A percentile compares a stretch with the other conserved stretches of the same genome.
phyloP scores from a whole-genome alignment of 2,888 invertebrate genomes.

The Deilephila porcellus region DNA sequence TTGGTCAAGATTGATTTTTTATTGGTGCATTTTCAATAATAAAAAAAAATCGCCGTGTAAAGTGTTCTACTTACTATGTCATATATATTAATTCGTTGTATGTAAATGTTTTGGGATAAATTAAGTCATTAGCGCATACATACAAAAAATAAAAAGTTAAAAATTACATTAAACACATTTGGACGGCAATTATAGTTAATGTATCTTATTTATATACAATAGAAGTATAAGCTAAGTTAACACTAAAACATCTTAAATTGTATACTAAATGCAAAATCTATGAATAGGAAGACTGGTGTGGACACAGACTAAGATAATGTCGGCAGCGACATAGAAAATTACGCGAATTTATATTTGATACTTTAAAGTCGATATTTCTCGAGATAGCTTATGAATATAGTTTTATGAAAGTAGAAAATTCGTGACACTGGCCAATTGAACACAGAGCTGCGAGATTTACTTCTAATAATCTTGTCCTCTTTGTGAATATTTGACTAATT shows the following conservation, averaged over 20 bases:
- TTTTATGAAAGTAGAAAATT: too few relatives aligned
- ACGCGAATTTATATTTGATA: neutral
- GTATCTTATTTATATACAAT: slow-evolving; percentile 42
- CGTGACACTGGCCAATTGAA: too few relatives aligned
- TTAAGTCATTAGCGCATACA: slow-evolving; percentile 31
- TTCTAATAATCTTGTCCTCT: too few relatives aligned
- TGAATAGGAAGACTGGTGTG: slow-evolving; percentile 75
- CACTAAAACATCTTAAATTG: slow-evolving; percentile 62
- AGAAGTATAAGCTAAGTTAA: slow-evolving; percentile 47
- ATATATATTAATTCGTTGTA: neutral
- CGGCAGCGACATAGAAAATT: neutral
- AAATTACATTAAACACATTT: slow-evolving; percentile 56
- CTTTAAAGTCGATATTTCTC: neutral
- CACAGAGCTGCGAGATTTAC: too few relatives aligned
- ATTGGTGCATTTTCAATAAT: too few relatives aligned
- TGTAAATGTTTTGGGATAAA: neutral
- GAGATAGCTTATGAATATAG: neutral
- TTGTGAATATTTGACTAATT: too few relatives aligned
- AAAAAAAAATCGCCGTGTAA: too few relatives aligned
- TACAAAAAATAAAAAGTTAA: slow-evolving; percentile 19
- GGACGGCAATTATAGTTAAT: slow-evolving; percentile 65
- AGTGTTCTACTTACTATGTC: too few relatives aligned
- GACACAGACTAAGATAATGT: slow-evolving; percentile 37
- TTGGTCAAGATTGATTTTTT: too few relatives aligned
- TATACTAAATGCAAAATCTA: slow-evolving; percentile 69